Conservation (phyloP, 1,140 invertebrate species). For the Caerostris extrusa region DNA sequence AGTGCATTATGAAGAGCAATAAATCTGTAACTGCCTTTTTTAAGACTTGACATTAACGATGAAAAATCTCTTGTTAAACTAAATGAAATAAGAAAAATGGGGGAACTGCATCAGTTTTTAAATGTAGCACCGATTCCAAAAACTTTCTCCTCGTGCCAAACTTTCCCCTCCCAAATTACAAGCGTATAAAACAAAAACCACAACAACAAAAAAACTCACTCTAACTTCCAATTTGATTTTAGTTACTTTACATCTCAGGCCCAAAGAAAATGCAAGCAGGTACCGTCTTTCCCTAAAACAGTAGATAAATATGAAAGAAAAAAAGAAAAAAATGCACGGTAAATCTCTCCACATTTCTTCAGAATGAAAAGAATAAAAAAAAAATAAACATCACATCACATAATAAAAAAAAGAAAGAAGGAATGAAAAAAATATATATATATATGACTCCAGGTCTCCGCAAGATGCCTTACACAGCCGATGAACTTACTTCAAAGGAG, state of each 20-base stretch:
- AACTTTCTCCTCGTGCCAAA: background rate
- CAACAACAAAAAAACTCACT: background rate
- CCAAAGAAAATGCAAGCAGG: background rate
- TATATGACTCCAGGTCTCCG: background rate
- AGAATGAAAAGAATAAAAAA: background rate
- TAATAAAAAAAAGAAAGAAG: background rate
- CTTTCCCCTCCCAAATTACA: slow-evolving; percentile 1
- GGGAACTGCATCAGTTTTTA: background rate
- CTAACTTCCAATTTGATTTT: slow-evolving; percentile 28
- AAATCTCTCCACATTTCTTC: background rate
- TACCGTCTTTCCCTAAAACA: background rate
- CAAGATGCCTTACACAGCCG: slow-evolving; percentile 4
- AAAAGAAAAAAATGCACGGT: background rate
- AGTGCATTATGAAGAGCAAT: background rate
- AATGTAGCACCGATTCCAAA: background rate
- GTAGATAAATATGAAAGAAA: slow-evolving; percentile 20
- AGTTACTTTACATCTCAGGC: background rate
- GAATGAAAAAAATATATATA: background rate
- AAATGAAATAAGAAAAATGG: background rate
- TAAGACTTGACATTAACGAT: background rate
- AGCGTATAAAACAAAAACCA: background rate
- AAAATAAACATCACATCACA: background rate
- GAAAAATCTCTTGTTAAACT: background rate
- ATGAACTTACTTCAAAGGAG: background rate
- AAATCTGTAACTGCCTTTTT: background rate